A percentile compares a stretch with the other conserved stretches of the same genome.
Evolutionary conservation across 1,140 invertebrate species (phyloP).

Genomic region (Caenorhabditis inopinata): DNA sequence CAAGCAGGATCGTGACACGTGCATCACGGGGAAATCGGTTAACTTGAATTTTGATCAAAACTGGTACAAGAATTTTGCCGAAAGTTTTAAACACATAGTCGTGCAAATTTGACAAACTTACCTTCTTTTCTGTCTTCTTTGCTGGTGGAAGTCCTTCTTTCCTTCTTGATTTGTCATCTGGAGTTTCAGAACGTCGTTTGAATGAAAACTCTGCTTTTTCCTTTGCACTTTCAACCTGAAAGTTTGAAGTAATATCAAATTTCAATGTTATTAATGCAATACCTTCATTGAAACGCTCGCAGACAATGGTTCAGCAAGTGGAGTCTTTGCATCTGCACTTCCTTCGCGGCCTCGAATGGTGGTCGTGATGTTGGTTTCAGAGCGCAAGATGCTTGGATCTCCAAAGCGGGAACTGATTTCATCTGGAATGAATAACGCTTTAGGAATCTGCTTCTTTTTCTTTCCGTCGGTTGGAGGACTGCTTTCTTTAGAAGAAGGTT

Average conservation of each 20-base stretch:
- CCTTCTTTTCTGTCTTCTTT: slow-evolving; percentile 7
- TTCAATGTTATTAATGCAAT: neutral
- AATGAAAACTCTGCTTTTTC: slow-evolving; percentile 17
- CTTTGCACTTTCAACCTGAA: slow-evolving; percentile 7
- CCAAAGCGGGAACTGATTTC: slow-evolving; percentile 52
- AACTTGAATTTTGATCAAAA: neutral
- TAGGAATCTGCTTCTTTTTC: slow-evolving; percentile 47
- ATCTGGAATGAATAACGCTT: slow-evolving; percentile 51
- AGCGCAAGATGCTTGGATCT: slow-evolving; percentile 49
- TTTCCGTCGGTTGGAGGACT: slow-evolving; percentile 33
- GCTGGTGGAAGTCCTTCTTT: slow-evolving; percentile 5
- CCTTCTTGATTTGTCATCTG: slow-evolving; percentile 1
- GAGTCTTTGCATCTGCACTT: slow-evolving; percentile 46
- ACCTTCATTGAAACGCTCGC: slow-evolving; percentile 39
- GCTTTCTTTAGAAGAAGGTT: slow-evolving; percentile 20
- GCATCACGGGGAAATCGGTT: neutral
- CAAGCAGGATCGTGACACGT: neutral
- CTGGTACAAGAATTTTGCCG: too few relatives aligned
- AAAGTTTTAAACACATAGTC: too few relatives aligned
- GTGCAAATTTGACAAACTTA: neutral
- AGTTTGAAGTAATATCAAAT: neutral
- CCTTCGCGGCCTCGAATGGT: slow-evolving; percentile 48
- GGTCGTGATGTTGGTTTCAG: slow-evolving; percentile 48
- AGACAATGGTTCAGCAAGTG: slow-evolving; percentile 37
- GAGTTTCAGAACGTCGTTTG: slow-evolving; percentile 12